Conservation (phyloP, 2,888 invertebrate species). For the Amaurobius ferox region DNA sequence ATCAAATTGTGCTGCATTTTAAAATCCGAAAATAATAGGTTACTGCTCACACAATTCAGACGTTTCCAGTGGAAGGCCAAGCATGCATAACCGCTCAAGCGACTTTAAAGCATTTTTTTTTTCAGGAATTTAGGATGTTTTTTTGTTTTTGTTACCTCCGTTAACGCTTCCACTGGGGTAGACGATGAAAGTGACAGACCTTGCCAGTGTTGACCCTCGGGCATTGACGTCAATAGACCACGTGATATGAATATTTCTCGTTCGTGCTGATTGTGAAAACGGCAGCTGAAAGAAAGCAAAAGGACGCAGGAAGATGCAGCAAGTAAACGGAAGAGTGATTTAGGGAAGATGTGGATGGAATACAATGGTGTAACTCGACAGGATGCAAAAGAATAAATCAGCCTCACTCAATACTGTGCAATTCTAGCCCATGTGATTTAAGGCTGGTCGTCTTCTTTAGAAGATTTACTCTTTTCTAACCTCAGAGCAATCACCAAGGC, state of each 20-base stretch:
- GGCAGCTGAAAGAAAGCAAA: not conserved
- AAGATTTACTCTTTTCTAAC: no score
- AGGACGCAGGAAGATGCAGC: not conserved
- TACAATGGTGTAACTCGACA: no score
- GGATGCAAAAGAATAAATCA: no score
- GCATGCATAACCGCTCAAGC: not conserved
- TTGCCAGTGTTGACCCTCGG: slow-evolving; percentile 33
- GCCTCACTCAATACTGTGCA: no score
- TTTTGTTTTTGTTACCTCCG: not conserved
- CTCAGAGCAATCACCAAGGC: no score
- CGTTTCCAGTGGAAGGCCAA: not conserved
- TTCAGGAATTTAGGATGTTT: not conserved
- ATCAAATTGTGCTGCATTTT: no score
- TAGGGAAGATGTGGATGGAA: no score
- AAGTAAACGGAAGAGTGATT: not conserved
- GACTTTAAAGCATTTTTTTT: not conserved
- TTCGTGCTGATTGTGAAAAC: not conserved
- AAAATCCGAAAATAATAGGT: no score
- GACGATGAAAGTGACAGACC: slow-evolving; percentile 1
- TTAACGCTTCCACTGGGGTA: not conserved
- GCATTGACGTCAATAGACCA: slow-evolving; percentile 52
- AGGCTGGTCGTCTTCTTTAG: no score
- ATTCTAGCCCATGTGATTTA: no score
- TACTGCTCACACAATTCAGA: no score
- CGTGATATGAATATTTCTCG: slow-evolving; percentile 30